Evolutionary conservation across 2,888 invertebrate genomes (phyloP), one percentile per base, ranked within the genome.

Genomic region (Morpho achilles): DNA sequence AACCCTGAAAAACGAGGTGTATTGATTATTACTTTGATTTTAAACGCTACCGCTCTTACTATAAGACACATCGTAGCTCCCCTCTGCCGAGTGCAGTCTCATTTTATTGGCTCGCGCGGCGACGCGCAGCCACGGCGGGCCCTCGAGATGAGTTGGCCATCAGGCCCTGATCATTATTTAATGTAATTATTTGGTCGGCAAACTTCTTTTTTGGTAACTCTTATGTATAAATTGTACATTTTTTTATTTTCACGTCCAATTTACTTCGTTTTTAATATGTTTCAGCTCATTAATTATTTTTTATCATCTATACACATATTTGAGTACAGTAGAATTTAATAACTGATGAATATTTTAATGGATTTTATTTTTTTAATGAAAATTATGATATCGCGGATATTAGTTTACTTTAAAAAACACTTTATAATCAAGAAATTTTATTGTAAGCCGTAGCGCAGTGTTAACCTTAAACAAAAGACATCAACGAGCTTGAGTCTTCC

Each of bases 111-210:
- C 75, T 75, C 76, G 76, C 78, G 76, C 70, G 73, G 78, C 73
- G 76, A 77, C 74, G 74, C 80, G 82, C 84, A 76, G 79, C 74
- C 74, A 23, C 42, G 76, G 78, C 74, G 74, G 80, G 80, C 84
- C 83, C 84, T 82, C 82, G 75, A 86, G 85, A 84, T 85, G 87
- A 82, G 83, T 74, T 80, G 77, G 77, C 81, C 79, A 73, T 76
- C 77, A 77, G 80, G 79, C 77, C 80, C 80, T 79, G 78, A 82
- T 85, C 82, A 85, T 86, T 88, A 86, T 84, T 87, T 84, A 78
- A 84, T 83, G 83, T 87, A 87, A 89, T 88, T 87, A 87, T 87
- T 87, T 84, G 75, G 75, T 75, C 73, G 68, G 76, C 78, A 81
- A 80, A 81, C 77, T 76, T 69, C 71, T 80, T 81, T 84, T 87